Conservation (phyloP, 2,888 invertebrate species). For the Piscicola geometra region DNA sequence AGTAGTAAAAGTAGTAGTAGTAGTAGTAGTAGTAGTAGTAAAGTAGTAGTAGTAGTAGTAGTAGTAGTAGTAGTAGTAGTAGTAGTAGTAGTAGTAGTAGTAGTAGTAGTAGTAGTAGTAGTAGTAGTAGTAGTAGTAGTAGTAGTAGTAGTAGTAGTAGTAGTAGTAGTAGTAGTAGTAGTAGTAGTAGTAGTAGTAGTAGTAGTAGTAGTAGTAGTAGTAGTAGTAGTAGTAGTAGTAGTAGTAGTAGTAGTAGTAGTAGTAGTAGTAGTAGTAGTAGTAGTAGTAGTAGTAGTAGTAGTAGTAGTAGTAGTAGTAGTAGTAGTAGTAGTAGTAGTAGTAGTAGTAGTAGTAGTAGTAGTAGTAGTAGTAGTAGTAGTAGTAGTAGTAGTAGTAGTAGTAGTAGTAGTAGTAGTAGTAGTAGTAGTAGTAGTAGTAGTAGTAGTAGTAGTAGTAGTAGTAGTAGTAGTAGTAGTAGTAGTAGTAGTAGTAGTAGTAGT, state of each 20-base stretch:
- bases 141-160: conserved; percentile 9
- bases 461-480: conserved; percentile 9
- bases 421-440: conserved; percentile 9
- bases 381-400: conserved; percentile 9
- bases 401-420: conserved; percentile 9
- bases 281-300: conserved; percentile 9
- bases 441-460: conserved; percentile 9
- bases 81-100: conserved; percentile 9
- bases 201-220: conserved; percentile 9
- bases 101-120: conserved; percentile 9
- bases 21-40: conserved; percentile 9
- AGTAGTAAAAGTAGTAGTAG: conserved; percentile 3
- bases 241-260: conserved; percentile 9
- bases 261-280: conserved; percentile 9
- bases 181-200: conserved; percentile 9
- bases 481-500: conserved; percentile 9
- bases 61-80: conserved; percentile 9
- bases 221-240: conserved; percentile 9
- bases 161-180: conserved; percentile 9
- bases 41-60: conserved; percentile 6
- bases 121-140: conserved; percentile 9
- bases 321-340: conserved; percentile 9
- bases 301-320: conserved; percentile 9
- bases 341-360: background rate
- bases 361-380: conserved; percentile 6